phyloP scores from a whole-genome alignment of 2,797 vertebrate species.

The Gouania willdenowi region DNA sequence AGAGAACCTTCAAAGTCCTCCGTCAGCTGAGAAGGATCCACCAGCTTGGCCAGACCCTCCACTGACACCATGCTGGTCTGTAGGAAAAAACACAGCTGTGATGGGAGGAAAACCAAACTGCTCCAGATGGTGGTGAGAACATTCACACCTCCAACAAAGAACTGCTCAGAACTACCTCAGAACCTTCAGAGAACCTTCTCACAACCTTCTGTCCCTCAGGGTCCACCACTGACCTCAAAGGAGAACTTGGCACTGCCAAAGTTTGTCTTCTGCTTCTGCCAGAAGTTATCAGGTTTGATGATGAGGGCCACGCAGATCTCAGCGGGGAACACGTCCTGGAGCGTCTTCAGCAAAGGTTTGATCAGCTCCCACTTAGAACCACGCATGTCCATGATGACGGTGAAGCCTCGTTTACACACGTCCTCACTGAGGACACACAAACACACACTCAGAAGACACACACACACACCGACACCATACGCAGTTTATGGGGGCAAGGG shows the following conservation, averaged over 20 bases:
- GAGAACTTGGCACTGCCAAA: slow-evolving; percentile 98
- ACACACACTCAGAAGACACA: too few species aligned
- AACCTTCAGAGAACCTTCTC: too few species aligned
- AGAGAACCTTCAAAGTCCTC: slow-evolving; percentile 97
- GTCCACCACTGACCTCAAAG: slow-evolving; percentile 83
- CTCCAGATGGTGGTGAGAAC: too few species aligned
- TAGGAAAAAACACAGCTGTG: too few species aligned
- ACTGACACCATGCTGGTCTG: slow-evolving; percentile 98
- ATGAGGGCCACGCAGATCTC: slow-evolving; percentile 98
- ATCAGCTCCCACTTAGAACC: slow-evolving; percentile 99
- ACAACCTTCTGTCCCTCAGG: too few species aligned
- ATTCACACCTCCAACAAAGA: too few species aligned
- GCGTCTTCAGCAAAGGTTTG: slow-evolving; percentile 95
- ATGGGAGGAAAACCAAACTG: too few species aligned
- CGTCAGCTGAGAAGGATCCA: slow-evolving; percentile 96
- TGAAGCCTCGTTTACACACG: slow-evolving; percentile 96
- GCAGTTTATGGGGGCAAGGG: too few species aligned
- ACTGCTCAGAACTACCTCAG: too few species aligned
- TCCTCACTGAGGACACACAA: slow-evolving; percentile 83
- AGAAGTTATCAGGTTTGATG: slow-evolving; percentile 99
- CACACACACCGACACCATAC: too few species aligned
- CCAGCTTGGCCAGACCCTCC: slow-evolving; percentile 92
- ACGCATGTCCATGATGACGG: slow-evolving; percentile 98
- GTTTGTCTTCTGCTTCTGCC: slow-evolving; percentile 99
- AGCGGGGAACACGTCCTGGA: slow-evolving; percentile 93